These are phyloP conservation scores for Meda fulgida DNA, from an alignment of 2,797 vertebrate genomes.

Conservation along the genomic window DNA sequence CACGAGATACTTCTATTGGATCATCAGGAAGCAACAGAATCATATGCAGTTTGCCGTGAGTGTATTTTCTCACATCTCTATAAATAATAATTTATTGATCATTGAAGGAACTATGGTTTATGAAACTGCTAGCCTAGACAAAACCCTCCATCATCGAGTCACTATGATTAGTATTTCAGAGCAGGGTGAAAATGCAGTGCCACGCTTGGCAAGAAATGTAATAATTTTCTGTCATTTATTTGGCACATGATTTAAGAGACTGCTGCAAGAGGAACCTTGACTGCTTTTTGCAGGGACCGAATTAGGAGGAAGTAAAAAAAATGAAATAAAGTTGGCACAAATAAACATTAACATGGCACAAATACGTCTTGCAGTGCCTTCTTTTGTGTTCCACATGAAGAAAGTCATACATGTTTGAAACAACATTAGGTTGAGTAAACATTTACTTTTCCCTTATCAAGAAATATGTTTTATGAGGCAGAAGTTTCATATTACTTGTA, in stretches of 20 bases:
- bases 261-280: slow-evolving; percentile 11
- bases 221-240: slow-evolving; percentile 50
- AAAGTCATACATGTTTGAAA: too few species aligned
- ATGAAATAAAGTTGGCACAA: background rate
- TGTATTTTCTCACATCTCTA: slow-evolving; percentile 16
- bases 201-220: slow-evolving; percentile 39
- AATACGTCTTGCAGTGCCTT: too few species aligned
- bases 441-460: background rate
- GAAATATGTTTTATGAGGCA: background rate
- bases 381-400: too few species aligned
- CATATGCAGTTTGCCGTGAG: background rate
- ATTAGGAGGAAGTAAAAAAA: slow-evolving; percentile 23
- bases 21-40: slow-evolving; percentile 10
- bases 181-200: slow-evolving; percentile 52
- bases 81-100: slow-evolving; percentile 40
- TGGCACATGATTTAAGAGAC: slow-evolving; percentile 27
- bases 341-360: background rate
- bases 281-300: slow-evolving; percentile 5
- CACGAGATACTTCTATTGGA: background rate
- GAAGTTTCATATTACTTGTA: background rate
- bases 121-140: slow-evolving; percentile 35
- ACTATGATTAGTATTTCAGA: slow-evolving; percentile 53
- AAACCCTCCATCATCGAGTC: slow-evolving; percentile 44
- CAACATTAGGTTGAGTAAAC: background rate
- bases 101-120: slow-evolving; percentile 42